Evolutionary conservation across 2,888 invertebrate genomes (phyloP).

Genomic region (Tenodera sinensis): DNA sequence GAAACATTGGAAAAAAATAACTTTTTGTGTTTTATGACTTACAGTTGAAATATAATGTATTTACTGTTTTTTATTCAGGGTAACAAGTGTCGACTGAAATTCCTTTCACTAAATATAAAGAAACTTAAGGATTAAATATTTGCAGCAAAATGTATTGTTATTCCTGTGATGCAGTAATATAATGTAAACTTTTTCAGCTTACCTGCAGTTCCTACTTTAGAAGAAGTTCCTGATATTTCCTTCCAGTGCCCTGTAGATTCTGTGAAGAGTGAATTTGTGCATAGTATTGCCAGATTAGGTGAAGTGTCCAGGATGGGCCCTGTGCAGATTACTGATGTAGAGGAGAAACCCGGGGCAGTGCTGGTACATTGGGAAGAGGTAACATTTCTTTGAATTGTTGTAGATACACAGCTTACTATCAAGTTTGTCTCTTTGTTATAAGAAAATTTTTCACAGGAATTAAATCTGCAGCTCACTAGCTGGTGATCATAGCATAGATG

Average conservation of each 20-base stretch:
- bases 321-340: constrained; percentile 49
- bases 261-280: constrained; percentile 38
- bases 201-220: constrained; percentile 54
- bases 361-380: constrained; percentile 53
- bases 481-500: too few species aligned
- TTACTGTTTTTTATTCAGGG: too few species aligned
- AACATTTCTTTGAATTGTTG: neutral
- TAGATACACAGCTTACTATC: too few species aligned
- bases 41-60: too few species aligned
- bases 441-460: too few species aligned
- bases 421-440: too few species aligned
- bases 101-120: neutral
- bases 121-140: neutral
- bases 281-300: constrained; percentile 38
- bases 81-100: neutral
- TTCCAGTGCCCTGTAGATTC: constrained; percentile 47
- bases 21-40: too few species aligned
- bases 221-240: constrained; percentile 53
- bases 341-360: constrained; percentile 52
- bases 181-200: constrained; percentile 41
- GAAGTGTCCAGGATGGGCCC: constrained; percentile 41
- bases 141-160: too few species aligned
- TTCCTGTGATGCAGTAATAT: too few species aligned
- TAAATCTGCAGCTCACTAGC: too few species aligned
- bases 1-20: too few species aligned